These are phyloP conservation scores for Procavia capensis DNA, from an alignment of 2,113 vertebrate species.

Conservation along the genomic window DNA sequence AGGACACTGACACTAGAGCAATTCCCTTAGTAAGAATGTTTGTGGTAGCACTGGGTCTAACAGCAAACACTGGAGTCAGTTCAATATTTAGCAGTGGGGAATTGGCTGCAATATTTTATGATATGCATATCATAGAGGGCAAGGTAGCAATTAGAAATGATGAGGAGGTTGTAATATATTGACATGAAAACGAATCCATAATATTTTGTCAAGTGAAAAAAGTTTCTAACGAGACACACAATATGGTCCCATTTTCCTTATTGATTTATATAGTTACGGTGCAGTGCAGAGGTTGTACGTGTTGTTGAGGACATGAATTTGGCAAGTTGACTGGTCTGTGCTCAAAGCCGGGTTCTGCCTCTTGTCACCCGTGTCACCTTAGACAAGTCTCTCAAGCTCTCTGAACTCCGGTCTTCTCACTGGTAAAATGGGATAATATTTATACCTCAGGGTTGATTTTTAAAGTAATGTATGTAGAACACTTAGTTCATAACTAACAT, in stretches of 20 bases:
- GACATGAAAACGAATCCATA: conserved; percentile 23
- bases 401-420: background rate
- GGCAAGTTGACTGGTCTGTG: background rate
- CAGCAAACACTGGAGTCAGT: background rate
- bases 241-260: background rate
- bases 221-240: background rate
- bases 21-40: conserved; percentile 3
- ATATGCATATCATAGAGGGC: background rate
- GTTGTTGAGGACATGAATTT: background rate
- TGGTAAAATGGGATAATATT: background rate
- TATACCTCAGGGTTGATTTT: background rate
- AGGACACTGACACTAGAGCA: background rate
- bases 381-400: too few relatives aligned
- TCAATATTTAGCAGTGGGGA: background rate
- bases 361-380: too few relatives aligned
- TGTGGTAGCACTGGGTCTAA: background rate
- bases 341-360: too few relatives aligned
- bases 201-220: background rate
- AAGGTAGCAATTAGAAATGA: background rate
- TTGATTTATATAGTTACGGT: background rate
- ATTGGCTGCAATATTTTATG: background rate
- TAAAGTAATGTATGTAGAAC: background rate
- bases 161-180: background rate
- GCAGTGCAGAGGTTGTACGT: background rate
- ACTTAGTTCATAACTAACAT: background rate